Base-by-base conservation (phyloP, 2,113 vertebrate genomes). In the Oncorhynchus kisutch region DNA sequence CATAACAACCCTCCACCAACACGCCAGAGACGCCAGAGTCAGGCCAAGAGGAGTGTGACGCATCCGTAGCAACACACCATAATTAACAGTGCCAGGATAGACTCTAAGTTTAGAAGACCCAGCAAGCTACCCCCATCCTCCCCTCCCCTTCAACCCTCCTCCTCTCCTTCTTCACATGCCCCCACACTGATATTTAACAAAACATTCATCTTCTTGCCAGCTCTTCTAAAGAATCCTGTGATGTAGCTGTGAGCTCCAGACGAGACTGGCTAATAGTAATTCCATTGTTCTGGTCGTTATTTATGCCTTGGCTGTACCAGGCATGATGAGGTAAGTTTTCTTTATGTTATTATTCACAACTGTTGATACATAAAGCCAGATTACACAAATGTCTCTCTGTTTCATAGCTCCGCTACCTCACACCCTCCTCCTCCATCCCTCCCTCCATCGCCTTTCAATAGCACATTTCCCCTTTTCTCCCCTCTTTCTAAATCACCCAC, bases 151-250 rank as follows among this genome's bases (percentile, higher is more conserved):
- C 39, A 3, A 49, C 51, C 20, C 11, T 4, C 72, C 18, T 31
- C 20, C 48, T 29, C 72, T 12, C 31, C 60, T 79, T 78, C 92
- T 93, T 95, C 94, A 87, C 93, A 94, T 93, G 95, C 96, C 96
- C 95, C 94, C 95, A 96, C 93, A 95, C 95, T 96, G 96, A 98
- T 98, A 96, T 98, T 96, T 97, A 97, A 96, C 95, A 96, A 97
- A 97, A 96, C 96, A 97, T 97, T 97, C 96, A 98, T 99, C 97
- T 97, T 96, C 95, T 96, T 97, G 97, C 96, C 95, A 97, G 95
- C 94, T 94, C 94, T 96, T 96, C 96, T 95, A 96, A 95, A 96
- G 96, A 96, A 96, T 95, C 95, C 94, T 93, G 94, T 96, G 96
- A 96, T 96, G 96, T 94, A 93, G 95, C 94, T 92, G 91, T 91